These are phyloP conservation scores for Agapetus fuscipes DNA, from an alignment of 2,888 invertebrate genomes.

Conservation along the genomic window DNA sequence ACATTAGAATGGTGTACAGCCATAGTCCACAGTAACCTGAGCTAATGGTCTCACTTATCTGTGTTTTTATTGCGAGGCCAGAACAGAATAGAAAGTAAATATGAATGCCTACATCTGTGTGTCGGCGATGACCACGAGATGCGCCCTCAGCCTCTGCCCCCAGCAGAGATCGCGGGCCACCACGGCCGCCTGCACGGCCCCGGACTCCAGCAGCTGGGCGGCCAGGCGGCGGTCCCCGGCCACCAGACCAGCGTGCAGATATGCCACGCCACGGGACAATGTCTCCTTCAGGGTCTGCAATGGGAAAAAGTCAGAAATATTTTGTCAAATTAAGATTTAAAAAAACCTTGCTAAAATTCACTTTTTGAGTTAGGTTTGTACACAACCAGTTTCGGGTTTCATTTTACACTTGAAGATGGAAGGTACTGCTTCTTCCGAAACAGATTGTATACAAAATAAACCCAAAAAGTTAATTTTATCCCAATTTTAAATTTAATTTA, in stretches of 20 bases:
- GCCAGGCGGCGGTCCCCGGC: conserved; percentile 79
- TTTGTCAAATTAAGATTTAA: conserved; percentile 1
- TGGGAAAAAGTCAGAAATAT: conserved; percentile 21
- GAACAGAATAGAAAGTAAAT: no score
- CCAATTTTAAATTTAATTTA: no score
- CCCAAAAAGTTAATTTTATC: no score
- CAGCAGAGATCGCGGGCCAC: conserved; percentile 88
- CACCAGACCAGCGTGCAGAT: conserved; percentile 90
- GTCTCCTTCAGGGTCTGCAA: conserved; percentile 81
- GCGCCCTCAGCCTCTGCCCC: conserved; percentile 81
- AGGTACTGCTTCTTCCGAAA: no score
- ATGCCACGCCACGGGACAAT: conserved; percentile 90
- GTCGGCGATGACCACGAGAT: conserved; percentile 95
- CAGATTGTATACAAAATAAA: no score
- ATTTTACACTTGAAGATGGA: no score
- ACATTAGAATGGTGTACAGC: no score
- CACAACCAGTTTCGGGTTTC: no score
- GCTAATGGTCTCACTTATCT: no score
- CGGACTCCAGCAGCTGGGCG: conserved; percentile 86
- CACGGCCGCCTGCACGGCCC: conserved; percentile 88
- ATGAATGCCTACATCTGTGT: conserved; percentile 74
- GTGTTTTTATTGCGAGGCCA: no score
- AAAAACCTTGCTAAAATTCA: not conserved
- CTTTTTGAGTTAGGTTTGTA: no score
- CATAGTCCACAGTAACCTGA: no score